Base-by-base conservation (phyloP, 2,888 invertebrate species). In the Periphyllus acericola region DNA sequence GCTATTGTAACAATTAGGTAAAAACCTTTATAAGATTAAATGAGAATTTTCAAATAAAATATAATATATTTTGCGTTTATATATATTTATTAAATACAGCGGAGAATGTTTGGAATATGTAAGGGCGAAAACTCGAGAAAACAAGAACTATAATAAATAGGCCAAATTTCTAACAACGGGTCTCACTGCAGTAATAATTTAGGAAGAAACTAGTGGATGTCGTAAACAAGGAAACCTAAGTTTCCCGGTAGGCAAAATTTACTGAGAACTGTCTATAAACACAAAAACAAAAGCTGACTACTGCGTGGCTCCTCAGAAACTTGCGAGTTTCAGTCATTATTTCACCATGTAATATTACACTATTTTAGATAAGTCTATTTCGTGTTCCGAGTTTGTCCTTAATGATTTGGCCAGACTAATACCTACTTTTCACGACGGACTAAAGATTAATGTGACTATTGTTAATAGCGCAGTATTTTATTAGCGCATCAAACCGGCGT, bases 191-290 rank as follows among this genome's bases (percentile, higher is more conserved):
- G 32, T 52, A 76, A 84, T 84, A 84, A 84, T 84, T 84, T 76
- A 84, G 32, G 32, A 82, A 84, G 40, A 40, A 25, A 76, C 84
- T 76, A 81, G 9, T 76, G 60, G 14, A 46, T 46, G 66, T 75
- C 76, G 76, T 55, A 46, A 66, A 84, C 46, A 32, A 76, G 46
- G 32, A n/a, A 40, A 40, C 66, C n/a, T 66, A 75, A 66, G 76
- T 76, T 84, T 84, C 66, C 46, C 25, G 46, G 36, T 68, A 76
- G 32, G 76, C n/a, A 76, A 40, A 76, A 84, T 76, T 84, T 76
- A 76, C 84, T n/a, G 60, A 60, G 74, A 60, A 60, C 76, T 84
- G 66, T 83, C 75, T 55, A 84, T 76, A 84, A 36, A 68, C 66
- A 84, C 66, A 66, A 76, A 76, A 84, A 84, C 76, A 66, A 84